Percentiles rank a stretch among this genome's conserved stretches.
phyloP scores from a whole-genome alignment of 2,888 invertebrate genomes.

The Chironomus riparius region DNA sequence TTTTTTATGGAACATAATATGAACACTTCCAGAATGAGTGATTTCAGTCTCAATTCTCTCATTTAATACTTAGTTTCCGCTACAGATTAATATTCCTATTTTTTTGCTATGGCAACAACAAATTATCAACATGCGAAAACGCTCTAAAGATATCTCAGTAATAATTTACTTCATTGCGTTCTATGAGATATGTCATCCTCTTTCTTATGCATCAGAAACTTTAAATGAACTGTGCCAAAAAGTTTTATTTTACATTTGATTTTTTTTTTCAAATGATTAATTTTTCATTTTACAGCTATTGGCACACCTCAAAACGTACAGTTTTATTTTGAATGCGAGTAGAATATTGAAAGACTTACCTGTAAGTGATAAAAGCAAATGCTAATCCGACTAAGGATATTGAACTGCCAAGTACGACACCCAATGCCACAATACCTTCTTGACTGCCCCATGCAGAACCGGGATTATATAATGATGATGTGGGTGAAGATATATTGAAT shows the following conservation, averaged over 20 bases:
- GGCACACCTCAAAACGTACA: neutral
- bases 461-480: conserved; percentile 28
- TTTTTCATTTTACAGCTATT: too few relatives aligned
- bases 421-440: conserved; percentile 52
- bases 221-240: too few relatives aligned
- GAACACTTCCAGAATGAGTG: neutral
- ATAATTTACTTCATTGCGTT: too few relatives aligned
- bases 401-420: conserved; percentile 57
- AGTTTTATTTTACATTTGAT: too few relatives aligned
- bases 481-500: conserved; percentile 30
- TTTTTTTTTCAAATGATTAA: too few relatives aligned
- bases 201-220: too few relatives aligned
- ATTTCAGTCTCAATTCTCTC: neutral
- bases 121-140: too few relatives aligned
- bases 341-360: conserved; percentile 43
- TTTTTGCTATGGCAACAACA: too few relatives aligned
- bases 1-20: neutral
- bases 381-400: conserved; percentile 57
- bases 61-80: neutral
- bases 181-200: too few relatives aligned
- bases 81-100: too few relatives aligned
- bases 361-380: conserved; percentile 61
- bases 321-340: neutral
- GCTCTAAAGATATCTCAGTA: too few relatives aligned
- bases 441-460: conserved; percentile 40